phyloP scores from a whole-genome alignment of 2,113 vertebrate genomes.

The Deroptyus accipitrinus region DNA sequence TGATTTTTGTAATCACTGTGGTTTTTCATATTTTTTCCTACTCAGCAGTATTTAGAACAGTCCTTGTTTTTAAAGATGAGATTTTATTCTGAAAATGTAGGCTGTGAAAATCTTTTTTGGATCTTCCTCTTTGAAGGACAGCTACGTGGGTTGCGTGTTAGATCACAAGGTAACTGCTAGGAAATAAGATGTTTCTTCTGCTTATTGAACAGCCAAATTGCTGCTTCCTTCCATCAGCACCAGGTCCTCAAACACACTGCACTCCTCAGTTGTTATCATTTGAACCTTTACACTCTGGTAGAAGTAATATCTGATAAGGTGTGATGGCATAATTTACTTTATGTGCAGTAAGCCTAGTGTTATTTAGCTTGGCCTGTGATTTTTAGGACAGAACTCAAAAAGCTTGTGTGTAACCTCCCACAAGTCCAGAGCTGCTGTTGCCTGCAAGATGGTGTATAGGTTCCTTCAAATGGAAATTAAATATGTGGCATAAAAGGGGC shows the following conservation, averaged over 20 bases:
- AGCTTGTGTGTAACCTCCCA: neutral
- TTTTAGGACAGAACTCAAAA: neutral
- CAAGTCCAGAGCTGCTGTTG: neutral
- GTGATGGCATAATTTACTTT: neutral
- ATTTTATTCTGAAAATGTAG: neutral
- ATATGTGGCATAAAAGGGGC: neutral
- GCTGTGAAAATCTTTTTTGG: neutral
- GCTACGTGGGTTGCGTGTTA: neutral
- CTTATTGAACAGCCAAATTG: neutral
- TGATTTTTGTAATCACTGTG: neutral
- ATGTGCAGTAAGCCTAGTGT: neutral
- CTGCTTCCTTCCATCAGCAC: neutral
- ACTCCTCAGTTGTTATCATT: neutral
- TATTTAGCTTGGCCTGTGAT: neutral
- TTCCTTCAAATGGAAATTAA: slow-evolving; percentile 13
- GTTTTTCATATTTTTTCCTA: neutral
- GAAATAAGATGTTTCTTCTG: neutral
- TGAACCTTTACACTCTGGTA: neutral
- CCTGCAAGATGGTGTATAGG: neutral
- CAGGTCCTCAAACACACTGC: neutral
- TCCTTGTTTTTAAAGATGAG: neutral
- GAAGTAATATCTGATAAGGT: neutral
- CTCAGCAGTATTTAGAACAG: neutral
- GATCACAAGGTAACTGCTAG: neutral
- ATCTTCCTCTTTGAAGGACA: neutral